Percentiles rank a stretch among this genome's conserved stretches.
These are phyloP conservation scores for Periophthalmus magnuspinnatus DNA, from an alignment of 2,797 vertebrate species.

Conservation along the genomic window DNA sequence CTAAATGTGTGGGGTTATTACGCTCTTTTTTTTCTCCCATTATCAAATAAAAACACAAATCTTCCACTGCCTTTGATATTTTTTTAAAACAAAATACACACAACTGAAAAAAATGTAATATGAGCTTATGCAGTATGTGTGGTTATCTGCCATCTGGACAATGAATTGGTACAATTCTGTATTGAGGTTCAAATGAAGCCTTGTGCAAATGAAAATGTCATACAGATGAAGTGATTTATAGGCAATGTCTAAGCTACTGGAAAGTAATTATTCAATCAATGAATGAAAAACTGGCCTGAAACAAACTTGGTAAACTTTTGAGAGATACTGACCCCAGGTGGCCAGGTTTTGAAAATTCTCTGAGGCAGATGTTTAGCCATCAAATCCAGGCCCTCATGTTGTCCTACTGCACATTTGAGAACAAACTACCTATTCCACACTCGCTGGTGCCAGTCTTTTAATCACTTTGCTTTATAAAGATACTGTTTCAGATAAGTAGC, in stretches of 20 bases:
- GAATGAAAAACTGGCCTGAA: background rate
- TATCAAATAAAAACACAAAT: background rate
- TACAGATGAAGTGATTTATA: background rate
- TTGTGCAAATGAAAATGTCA: background rate
- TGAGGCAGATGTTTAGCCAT: background rate
- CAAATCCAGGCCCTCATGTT: too few relatives aligned
- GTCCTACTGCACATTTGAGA: too few relatives aligned
- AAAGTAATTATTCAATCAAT: background rate
- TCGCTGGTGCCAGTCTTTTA: too few relatives aligned
- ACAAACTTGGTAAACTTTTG: background rate
- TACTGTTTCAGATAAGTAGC: too few relatives aligned
- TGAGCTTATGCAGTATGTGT: background rate
- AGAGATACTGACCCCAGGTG: background rate
- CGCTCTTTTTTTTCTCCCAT: conserved; percentile 11
- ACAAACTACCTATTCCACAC: too few relatives aligned
- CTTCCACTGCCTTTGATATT: background rate
- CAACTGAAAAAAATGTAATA: background rate
- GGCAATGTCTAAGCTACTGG: too few relatives aligned
- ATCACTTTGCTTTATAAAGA: too few relatives aligned
- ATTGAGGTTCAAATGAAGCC: background rate
- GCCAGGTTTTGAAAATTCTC: background rate
- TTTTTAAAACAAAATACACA: background rate
- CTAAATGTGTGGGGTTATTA: conserved; percentile 10
- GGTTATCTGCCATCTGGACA: background rate
- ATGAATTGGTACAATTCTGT: background rate